Evolutionary conservation across 2,888 invertebrate species (phyloP), one percentile per base, ranked within the genome.

Genomic region (Allacma fusca): DNA sequence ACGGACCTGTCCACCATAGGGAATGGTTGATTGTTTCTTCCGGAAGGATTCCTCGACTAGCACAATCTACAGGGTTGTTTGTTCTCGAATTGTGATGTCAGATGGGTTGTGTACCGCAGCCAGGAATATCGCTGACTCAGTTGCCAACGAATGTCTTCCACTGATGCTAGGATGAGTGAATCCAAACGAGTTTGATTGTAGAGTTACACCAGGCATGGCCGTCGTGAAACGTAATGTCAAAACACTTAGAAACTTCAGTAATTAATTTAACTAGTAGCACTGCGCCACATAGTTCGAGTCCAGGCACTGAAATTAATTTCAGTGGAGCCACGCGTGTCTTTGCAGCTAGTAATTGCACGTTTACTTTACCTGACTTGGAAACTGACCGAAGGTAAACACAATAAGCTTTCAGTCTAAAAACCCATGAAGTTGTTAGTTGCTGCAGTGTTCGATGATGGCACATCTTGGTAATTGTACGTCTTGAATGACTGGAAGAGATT

Each of bases 131-230:
- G 9, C 80, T 40, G 1, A 85, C 82, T 59, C 84, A 24, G 67
- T 85, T 85, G 1, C 78, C 77, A 0, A 85, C 84, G 78, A 82
- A 85, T 0, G 82, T 81, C 59, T 85, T 84, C 80, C 84, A 85
- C n/a, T n/a, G n/a, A n/a, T n/a, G n/a, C n/a, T n/a, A n/a, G n/a
- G n/a, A n/a, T n/a, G n/a, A n/a, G n/a, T n/a, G n/a, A n/a, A n/a
- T n/a, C n/a, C n/a, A n/a, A n/a, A n/a, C n/a, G n/a, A n/a, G n/a
- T n/a, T n/a, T n/a, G 12, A 85, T 84, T 28, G 82, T 83, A 0
- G 85, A 85, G 76, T 86, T 85, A 1, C 83, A 80, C 83, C 83
- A 85, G 23, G 76, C 80, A 40, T 67, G 77, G n/a, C n/a, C n/a
- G n/a, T n/a, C 0, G 76, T 69, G n/a, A 71, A 57, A 1, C 4